phyloP scores from a whole-genome alignment of 2,888 invertebrate genomes.

The Eubasilissa splendida region DNA sequence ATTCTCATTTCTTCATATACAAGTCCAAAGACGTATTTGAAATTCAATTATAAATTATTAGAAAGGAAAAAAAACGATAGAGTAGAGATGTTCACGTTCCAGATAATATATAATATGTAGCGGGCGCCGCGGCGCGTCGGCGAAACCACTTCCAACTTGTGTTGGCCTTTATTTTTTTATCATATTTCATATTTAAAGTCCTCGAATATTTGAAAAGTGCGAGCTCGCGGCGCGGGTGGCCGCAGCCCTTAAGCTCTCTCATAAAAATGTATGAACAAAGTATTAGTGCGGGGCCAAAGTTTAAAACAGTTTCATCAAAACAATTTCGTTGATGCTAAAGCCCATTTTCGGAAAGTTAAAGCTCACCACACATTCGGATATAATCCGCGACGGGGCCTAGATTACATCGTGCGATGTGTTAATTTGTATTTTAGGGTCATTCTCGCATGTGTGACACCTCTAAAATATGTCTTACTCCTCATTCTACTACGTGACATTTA shows the following conservation, averaged over 20 bases:
- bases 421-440: no score
- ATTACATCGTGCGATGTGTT: no score
- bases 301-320: constrained; percentile 37
- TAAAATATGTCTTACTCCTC: no score
- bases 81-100: background rate
- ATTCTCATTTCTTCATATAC: no score
- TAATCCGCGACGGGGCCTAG: background rate
- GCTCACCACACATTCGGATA: constrained; percentile 24
- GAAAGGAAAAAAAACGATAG: background rate
- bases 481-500: no score
- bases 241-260: constrained; percentile 19
- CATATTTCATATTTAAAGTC: constrained; percentile 31
- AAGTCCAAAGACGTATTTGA: constrained; percentile 4
- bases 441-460: no score
- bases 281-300: constrained; percentile 38
- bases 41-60: constrained; percentile 35
- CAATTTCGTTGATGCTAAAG: constrained; percentile 14
- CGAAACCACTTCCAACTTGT: constrained; percentile 29
- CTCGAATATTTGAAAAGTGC: background rate
- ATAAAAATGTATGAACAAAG: constrained; percentile 45
- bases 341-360: constrained; percentile 22
- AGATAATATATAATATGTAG: background rate
- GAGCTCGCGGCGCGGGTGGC: constrained; percentile 7
- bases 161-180: constrained; percentile 20
- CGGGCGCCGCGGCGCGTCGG: background rate